Conservation (phyloP, 2,888 invertebrate genomes). For the Lutraria lutraria region DNA sequence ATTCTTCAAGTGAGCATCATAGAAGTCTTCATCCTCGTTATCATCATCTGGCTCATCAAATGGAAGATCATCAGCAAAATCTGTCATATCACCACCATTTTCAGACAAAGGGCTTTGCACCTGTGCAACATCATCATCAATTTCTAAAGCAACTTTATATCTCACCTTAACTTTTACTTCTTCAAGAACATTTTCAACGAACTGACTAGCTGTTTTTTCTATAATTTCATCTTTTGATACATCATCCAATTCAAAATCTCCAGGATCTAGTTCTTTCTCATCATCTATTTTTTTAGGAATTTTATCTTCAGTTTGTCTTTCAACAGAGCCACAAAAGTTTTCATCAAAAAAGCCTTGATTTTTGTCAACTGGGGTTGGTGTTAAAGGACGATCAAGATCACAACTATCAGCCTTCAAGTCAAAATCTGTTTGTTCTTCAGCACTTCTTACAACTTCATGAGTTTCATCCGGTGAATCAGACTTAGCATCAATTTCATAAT, state of each 20-base stretch:
- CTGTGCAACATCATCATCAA: conserved; percentile 66
- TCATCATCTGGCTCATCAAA: conserved; percentile 59
- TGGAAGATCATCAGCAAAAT: conserved; percentile 65
- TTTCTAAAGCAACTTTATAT: conserved; percentile 64
- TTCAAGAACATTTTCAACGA: conserved; percentile 83
- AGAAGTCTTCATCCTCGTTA: conserved; percentile 48
- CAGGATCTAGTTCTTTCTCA: conserved; percentile 24
- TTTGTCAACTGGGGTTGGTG: conserved; percentile 87
- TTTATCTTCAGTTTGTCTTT: conserved; percentile 33
- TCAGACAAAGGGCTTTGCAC: conserved; percentile 69
- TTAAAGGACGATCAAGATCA: conserved; percentile 88
- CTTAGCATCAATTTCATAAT: conserved; percentile 61
- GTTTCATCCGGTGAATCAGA: conserved; percentile 54
- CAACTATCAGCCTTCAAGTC: conserved; percentile 83
- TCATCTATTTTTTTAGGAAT: conserved; percentile 61
- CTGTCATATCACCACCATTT: conserved; percentile 68
- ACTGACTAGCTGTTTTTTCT: conserved; percentile 80
- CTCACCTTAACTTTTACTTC: conserved; percentile 81
- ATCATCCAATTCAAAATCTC: conserved; percentile 29
- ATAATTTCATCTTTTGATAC: conserved; percentile 58
- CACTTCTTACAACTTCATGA: conserved; percentile 54
- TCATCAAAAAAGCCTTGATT: conserved; percentile 78
- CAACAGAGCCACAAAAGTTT: conserved; percentile 41
- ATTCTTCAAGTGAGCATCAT: not conserved
- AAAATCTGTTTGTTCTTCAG: conserved; percentile 65